These are phyloP conservation scores for Mus caroli DNA, from an alignment of 2,797 vertebrate species.

Conservation along the genomic window DNA sequence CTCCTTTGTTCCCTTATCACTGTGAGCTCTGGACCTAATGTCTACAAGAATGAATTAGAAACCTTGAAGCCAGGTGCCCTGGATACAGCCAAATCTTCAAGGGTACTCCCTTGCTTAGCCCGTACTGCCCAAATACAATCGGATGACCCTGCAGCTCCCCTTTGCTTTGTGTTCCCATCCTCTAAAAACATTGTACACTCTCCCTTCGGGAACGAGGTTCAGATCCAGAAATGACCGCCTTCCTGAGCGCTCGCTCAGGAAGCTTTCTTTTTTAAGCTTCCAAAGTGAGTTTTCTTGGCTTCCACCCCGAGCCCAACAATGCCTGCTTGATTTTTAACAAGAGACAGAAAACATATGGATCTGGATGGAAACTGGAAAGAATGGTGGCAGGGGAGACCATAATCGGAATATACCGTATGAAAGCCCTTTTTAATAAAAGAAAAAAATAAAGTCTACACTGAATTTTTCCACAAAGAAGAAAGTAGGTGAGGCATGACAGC, in stretches of 20 bases:
- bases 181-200: neutral
- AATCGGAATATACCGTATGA: neutral
- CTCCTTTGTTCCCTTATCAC: neutral
- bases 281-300: neutral
- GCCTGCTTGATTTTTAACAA: neutral
- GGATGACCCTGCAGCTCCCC: neutral
- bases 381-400: neutral
- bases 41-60: neutral
- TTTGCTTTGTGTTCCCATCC: neutral
- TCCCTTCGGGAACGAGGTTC: neutral
- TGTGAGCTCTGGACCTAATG: neutral
- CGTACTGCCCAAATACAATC: neutral
- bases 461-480: constrained; percentile 30
- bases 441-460: neutral
- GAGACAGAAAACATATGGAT: neutral
- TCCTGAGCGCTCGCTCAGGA: neutral
- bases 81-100: neutral
- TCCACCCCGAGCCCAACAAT: neutral
- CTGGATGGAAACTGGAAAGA: neutral
- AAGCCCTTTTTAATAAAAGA: neutral
- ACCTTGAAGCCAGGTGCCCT: neutral
- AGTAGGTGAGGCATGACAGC: neutral
- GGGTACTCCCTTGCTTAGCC: no score
- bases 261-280: neutral
- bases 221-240: neutral